Base-by-base conservation (phyloP, 2,113 vertebrate species). In the Hyaena hyaena region DNA sequence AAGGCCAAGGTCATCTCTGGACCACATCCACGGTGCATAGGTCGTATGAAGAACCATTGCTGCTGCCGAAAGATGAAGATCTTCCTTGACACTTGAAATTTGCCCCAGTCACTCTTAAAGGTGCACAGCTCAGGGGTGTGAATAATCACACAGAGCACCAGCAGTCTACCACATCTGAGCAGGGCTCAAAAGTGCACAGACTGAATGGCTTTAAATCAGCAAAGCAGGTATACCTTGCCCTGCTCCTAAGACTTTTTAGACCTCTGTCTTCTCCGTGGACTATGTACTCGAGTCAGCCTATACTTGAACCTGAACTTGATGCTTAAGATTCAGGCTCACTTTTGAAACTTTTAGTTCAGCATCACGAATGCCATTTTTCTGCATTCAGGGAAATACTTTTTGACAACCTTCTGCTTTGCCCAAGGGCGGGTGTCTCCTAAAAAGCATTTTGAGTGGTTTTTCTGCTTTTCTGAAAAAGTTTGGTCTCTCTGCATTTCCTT, bases 21-120 rank as follows among this genome's bases (percentile, higher is more conserved):
- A 61, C 35, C 28, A 23, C 1, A 0, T 79, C 14, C n/a, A 6
- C 23, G 2, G 10, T 4, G 7, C 53, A 4, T 16, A 50, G 50
- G 35, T 7, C 63, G 4, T 31, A 0, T 24, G 48, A 16, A 45
- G 31, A 55, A 17, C 23, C 0, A 10, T 50, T 23, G 16, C 19
- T 63, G 48, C 69, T n/a, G n/a, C 82, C 48, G 11, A 19, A 69
- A 43, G 39, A 76, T 12, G 45, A 48, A 31, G 50, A 81, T 68
- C 33, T 63, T 39, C 21, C 53, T 43, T 31, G 48, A 39, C 24
- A 5, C 17, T 53, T 65, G 45, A 43, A 14, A 24, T 82, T 71
- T 21, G 45, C n/a, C 31, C 33, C 17, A 3, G 1, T 82, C 10
- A 0, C 82, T 66, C 53, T 65, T 43, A 65, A 53, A 96, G 31